Conservation (phyloP, 1,140 invertebrate species). For the Drosophila setifemur region DNA sequence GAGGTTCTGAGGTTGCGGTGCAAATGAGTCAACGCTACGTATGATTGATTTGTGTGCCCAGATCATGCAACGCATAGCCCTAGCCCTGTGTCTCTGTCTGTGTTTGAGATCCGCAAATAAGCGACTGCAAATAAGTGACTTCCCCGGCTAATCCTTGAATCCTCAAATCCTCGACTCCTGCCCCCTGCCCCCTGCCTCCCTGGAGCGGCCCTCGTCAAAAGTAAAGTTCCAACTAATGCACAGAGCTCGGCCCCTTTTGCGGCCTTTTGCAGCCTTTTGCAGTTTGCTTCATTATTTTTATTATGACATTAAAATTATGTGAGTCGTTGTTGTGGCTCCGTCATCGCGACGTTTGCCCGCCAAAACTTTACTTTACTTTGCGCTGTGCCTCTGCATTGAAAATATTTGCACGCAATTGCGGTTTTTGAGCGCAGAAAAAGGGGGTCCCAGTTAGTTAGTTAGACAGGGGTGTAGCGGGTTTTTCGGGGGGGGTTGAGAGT, state of each 20-base stretch:
- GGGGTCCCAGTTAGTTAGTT: slow-evolving; percentile 14
- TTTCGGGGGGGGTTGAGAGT: no score
- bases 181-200: no score
- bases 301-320: slow-evolving; percentile 81
- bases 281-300: slow-evolving; percentile 56
- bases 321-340: slow-evolving; percentile 40
- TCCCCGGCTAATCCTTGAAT: no score
- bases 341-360: slow-evolving; percentile 49
- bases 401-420: slow-evolving; percentile 81
- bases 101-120: no score
- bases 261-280: neutral
- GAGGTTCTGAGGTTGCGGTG: slow-evolving; percentile 11
- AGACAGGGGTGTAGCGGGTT: no score
- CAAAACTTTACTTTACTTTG: slow-evolving; percentile 55
- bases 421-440: slow-evolving; percentile 60
- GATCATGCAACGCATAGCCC: slow-evolving; percentile 49
- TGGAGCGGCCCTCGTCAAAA: no score
- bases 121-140: no score
- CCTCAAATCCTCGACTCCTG: no score
- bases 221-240: slow-evolving; percentile 41
- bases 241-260: neutral
- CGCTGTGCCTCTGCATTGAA: slow-evolving; percentile 59
- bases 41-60: slow-evolving; percentile 51
- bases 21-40: slow-evolving; percentile 11
- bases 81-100: no score